These are phyloP conservation scores for Chymomyza caudatula DNA, from an alignment of 2,888 invertebrate species.

Conservation along the genomic window DNA sequence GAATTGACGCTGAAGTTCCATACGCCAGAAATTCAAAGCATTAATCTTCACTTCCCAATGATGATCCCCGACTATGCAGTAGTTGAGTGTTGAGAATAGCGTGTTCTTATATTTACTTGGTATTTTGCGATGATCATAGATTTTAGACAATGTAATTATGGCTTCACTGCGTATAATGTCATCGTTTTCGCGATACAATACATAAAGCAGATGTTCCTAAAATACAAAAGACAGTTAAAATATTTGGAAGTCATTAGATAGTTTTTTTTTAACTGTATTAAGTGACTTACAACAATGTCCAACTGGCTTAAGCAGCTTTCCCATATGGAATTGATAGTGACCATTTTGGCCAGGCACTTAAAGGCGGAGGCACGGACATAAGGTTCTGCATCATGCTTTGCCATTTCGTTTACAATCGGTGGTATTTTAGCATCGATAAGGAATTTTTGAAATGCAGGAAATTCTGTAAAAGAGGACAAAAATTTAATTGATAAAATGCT, in stretches of 20 bases:
- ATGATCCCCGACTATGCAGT: conserved; percentile 84
- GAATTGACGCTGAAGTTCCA: conserved; percentile 83
- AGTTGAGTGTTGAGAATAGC: conserved; percentile 83
- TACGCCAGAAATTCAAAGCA: conserved; percentile 85
- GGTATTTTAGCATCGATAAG: conserved; percentile 83
- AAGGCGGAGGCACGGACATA: conserved; percentile 88
- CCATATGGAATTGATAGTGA: conserved; percentile 84
- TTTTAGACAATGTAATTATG: conserved; percentile 82
- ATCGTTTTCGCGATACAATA: conserved; percentile 84
- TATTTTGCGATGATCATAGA: conserved; percentile 84
- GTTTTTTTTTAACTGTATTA: too few species aligned
- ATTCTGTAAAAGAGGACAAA: conserved; percentile 81
- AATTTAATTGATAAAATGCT: background rate
- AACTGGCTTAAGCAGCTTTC: conserved; percentile 81
- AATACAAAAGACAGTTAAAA: conserved; percentile 39
- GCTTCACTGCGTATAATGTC: conserved; percentile 88
- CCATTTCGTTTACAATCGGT: conserved; percentile 82
- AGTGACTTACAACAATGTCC: conserved; percentile 81
- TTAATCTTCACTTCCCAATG: conserved; percentile 90
- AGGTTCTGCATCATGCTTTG: conserved; percentile 84
- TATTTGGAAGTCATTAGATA: too few species aligned
- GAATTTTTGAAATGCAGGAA: conserved; percentile 87
- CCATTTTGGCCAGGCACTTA: conserved; percentile 84
- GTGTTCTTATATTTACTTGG: conserved; percentile 79
- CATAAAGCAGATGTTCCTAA: conserved; percentile 79